Evolutionary conservation across 2,113 vertebrate species (phyloP).

Genomic region (Gobiocypris rarus): DNA sequence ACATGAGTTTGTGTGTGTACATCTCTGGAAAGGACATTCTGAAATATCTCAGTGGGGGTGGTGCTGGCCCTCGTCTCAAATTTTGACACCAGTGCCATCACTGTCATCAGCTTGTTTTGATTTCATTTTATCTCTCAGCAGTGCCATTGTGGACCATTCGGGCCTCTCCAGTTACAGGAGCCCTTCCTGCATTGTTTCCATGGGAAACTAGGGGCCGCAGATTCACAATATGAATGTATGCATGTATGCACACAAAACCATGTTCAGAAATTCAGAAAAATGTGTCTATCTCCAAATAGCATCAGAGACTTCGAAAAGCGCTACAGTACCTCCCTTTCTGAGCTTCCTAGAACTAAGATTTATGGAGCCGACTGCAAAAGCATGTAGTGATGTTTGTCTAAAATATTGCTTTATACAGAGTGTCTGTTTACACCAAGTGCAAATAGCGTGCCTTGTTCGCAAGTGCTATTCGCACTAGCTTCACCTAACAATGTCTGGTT

Average conservation of each 20-base stretch:
- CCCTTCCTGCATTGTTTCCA: constrained; percentile 70
- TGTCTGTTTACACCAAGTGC: no score
- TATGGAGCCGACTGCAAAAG: not conserved
- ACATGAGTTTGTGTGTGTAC: constrained; percentile 31
- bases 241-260: constrained; percentile 63
- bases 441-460: no score
- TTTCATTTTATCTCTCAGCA: constrained; percentile 79
- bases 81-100: constrained; percentile 75
- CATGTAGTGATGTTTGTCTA: not conserved
- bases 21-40: constrained; percentile 13
- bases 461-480: no score
- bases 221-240: not conserved
- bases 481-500: no score
- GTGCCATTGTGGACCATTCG: constrained; percentile 69
- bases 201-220: constrained; percentile 72
- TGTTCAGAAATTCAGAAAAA: constrained; percentile 64
- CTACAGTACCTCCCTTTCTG: not conserved
- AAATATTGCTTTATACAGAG: not conserved
- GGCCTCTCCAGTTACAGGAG: constrained; percentile 73
- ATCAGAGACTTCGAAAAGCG: constrained; percentile 67
- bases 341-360: constrained; percentile 11
- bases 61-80: constrained; percentile 66
- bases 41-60: constrained; percentile 51
- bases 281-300: constrained; percentile 71
- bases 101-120: constrained; percentile 82